phyloP scores from a whole-genome alignment of 1,140 invertebrate species.

The Zeugodacus cucurbitae region DNA sequence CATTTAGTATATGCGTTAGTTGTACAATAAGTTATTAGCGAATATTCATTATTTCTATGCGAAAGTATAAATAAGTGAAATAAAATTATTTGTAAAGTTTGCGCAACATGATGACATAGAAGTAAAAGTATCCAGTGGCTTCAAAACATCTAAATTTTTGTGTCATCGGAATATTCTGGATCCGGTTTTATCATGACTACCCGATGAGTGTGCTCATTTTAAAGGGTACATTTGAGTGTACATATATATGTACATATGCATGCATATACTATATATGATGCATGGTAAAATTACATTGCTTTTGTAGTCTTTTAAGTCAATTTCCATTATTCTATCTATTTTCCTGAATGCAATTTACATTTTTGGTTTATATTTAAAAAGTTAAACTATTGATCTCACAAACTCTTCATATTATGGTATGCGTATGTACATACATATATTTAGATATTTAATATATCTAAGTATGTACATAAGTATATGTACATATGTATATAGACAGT shows the following conservation, averaged over 20 bases:
- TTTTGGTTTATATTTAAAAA: background rate
- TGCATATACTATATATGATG: too few species aligned
- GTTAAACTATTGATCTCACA: too few species aligned
- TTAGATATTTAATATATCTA: too few species aligned
- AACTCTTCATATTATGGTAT: too few species aligned
- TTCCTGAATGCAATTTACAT: background rate
- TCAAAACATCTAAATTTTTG: background rate
- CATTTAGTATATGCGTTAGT: background rate
- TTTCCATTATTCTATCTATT: background rate
- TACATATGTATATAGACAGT: background rate
- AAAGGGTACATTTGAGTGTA: background rate
- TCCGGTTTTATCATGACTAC: constrained; percentile 2
- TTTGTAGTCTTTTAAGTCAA: background rate
- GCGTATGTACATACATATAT: background rate
- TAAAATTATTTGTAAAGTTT: background rate
- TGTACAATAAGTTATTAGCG: background rate
- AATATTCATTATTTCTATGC: background rate
- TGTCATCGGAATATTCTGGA: background rate
- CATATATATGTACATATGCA: too few species aligned
- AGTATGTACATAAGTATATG: background rate
- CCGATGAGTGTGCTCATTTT: background rate
- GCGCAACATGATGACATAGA: background rate
- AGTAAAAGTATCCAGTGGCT: background rate
- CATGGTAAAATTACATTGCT: background rate
- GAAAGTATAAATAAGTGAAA: background rate